Evolutionary conservation across 2,888 invertebrate genomes (phyloP), one percentile per base, ranked within the genome.

Genomic region (Pristionchus japonicus): DNA sequence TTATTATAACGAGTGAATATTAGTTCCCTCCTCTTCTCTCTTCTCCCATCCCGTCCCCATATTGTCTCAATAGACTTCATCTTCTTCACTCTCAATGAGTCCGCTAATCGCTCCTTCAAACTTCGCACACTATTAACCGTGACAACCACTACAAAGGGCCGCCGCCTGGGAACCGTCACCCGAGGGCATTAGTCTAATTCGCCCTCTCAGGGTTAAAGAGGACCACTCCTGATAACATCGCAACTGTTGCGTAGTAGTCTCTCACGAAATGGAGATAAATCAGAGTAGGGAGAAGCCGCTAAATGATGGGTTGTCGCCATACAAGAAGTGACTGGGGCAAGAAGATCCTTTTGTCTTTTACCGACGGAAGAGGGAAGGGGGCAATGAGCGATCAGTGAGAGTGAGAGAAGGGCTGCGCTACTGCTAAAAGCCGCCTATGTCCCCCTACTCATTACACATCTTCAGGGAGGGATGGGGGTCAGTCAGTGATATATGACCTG

Each of bases 41-140:
- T 57, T 4, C 17, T 20, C n/a, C 57, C 4, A 57, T 15, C 20
- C 57, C 20, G n/a, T 57, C n/a, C 40, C n/a, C 43, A 43, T 40
- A 77, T 77, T 77, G 77, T 47, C 43, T 77, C 77, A 77, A 47
- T 77, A 70, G 37, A 70, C 70, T 70, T 37, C 70, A 20, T 37
- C 37, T 34, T 27, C 67, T 34, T 70, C 67, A 17, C 57, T 64
- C 64, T 70, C n/a, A 77, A 77, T 34, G 77, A 77, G 77, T 40
- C 40, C n/a, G 34, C 43, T 77, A 77, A 77, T 77, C 77, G 77
- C 77, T 40, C 77, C 77, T 47, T 13, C 77, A 77, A 77, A 77
- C 77, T 83, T 83, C 82, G 49, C 82, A 49, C 52, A 52, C 82
- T 83, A 83, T 83, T 83, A 83, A 52, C 52, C 52, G 52, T 83